phyloP scores from a whole-genome alignment of 2,113 vertebrate species.

The Tetrao urogallus region DNA sequence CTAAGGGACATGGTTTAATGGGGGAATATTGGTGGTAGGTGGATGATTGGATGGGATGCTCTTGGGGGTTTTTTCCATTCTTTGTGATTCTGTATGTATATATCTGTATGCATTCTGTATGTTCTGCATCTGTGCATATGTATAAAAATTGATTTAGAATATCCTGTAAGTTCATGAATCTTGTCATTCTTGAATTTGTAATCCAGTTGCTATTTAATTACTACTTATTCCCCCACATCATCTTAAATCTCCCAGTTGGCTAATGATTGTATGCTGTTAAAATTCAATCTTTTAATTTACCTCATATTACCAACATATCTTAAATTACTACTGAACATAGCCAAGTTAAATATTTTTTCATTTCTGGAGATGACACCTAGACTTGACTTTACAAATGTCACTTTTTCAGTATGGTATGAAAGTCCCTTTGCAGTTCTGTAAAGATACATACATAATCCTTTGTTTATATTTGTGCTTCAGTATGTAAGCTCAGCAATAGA shows the following conservation, averaged over 20 bases:
- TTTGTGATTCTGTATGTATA: too few species aligned
- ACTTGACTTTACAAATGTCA: neutral
- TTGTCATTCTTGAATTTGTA: neutral
- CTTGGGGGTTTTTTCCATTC: too few species aligned
- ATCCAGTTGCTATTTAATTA: neutral
- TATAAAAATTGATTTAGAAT: neutral
- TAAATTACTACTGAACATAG: neutral
- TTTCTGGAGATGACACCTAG: neutral
- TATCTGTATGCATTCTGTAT: too few species aligned
- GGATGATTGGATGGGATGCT: too few species aligned
- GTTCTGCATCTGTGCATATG: neutral
- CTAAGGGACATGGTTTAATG: too few species aligned
- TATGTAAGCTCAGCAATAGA: neutral
- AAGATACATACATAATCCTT: neutral
- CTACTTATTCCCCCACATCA: neutral
- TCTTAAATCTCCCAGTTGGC: neutral
- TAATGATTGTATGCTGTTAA: neutral
- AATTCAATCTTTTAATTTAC: neutral
- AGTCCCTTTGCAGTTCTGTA: neutral
- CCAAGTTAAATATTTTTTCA: neutral
- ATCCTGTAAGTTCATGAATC: neutral
- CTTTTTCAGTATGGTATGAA: neutral
- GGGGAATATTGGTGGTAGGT: too few species aligned
- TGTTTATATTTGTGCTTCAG: neutral
- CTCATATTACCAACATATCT: neutral